A percentile compares a stretch with the other conserved stretches of the same genome.
These are phyloP conservation scores for Yponomeuta malinellus DNA, from an alignment of 2,888 invertebrate genomes.

Conservation along the genomic window DNA sequence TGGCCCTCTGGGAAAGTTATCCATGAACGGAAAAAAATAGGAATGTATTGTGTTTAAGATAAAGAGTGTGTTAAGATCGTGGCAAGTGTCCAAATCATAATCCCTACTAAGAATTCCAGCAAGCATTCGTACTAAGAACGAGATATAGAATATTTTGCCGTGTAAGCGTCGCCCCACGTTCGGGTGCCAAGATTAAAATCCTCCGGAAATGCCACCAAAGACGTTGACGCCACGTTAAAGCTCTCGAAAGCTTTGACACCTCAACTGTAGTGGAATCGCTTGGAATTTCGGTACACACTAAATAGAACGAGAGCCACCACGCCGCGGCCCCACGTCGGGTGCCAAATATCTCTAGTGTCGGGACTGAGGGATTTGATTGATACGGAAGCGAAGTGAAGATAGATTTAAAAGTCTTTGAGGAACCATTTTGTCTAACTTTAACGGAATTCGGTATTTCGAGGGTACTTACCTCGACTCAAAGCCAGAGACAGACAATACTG, in stretches of 20 bases:
- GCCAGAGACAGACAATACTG: too few species aligned
- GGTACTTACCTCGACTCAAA: too few species aligned
- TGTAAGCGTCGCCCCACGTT: background rate
- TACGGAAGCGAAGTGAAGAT: background rate
- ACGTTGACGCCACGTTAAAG: background rate
- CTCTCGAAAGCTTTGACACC: background rate
- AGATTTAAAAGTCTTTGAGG: background rate
- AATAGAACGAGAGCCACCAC: background rate
- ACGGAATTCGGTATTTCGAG: too few species aligned
- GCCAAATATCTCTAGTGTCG: background rate
- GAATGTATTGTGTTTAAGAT: too few species aligned
- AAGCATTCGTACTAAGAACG: background rate
- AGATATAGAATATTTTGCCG: background rate
- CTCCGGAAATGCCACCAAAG: background rate
- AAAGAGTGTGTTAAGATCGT: too few species aligned
- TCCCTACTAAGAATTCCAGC: too few species aligned
- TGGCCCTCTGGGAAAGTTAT: background rate
- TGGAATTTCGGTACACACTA: background rate
- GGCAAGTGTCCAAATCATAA: too few species aligned
- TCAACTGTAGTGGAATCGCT: background rate
- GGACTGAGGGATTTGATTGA: background rate
- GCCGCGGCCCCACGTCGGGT: background rate
- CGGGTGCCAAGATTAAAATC: constrained; percentile 1
- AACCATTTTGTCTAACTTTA: too few species aligned
- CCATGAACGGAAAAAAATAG: background rate